Conservation (phyloP, 2,113 vertebrate species). For the Bubalus kerabau region DNA sequence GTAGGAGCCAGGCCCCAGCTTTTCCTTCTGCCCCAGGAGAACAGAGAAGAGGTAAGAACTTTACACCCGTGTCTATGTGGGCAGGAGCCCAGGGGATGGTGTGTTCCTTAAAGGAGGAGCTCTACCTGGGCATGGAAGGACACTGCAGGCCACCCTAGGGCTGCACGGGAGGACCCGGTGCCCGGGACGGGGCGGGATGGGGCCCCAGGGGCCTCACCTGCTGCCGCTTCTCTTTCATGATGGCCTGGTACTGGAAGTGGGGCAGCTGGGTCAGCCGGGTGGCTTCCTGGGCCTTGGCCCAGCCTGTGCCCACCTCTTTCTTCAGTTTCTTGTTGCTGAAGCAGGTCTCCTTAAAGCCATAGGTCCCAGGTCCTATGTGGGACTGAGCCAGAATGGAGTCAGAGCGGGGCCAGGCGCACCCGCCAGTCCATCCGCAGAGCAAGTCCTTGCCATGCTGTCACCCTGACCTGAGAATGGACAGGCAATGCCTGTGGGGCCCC, state of each 20-base stretch:
- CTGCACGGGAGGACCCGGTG: background rate
- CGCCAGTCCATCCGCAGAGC: background rate
- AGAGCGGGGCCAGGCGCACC: background rate
- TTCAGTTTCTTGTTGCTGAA: constrained; percentile 65
- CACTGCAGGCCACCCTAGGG: background rate
- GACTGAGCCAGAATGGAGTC: constrained; percentile 59
- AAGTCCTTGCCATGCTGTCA: background rate
- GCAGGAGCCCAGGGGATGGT: background rate
- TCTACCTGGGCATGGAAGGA: background rate
- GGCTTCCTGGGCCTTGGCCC: constrained; percentile 67
- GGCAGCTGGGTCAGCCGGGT: constrained; percentile 66
- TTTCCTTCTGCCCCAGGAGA: constrained; percentile 65
- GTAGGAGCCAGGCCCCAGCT: constrained; percentile 79
- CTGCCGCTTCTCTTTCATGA: constrained; percentile 57
- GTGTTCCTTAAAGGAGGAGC: background rate
- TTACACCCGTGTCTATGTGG: fast-evolving
- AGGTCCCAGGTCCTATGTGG: constrained; percentile 78
- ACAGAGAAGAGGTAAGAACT: background rate
- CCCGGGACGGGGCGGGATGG: fast-evolving
- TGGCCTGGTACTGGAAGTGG: constrained; percentile 74
- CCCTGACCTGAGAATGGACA: background rate
- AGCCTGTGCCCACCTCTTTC: constrained; percentile 68
- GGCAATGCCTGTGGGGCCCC: background rate
- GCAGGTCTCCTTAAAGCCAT: constrained; percentile 61
- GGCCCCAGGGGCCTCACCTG: constrained; percentile 66